These are phyloP conservation scores for Triplophysa dalaica DNA, from an alignment of 2,113 vertebrate genomes.

Conservation along the genomic window DNA sequence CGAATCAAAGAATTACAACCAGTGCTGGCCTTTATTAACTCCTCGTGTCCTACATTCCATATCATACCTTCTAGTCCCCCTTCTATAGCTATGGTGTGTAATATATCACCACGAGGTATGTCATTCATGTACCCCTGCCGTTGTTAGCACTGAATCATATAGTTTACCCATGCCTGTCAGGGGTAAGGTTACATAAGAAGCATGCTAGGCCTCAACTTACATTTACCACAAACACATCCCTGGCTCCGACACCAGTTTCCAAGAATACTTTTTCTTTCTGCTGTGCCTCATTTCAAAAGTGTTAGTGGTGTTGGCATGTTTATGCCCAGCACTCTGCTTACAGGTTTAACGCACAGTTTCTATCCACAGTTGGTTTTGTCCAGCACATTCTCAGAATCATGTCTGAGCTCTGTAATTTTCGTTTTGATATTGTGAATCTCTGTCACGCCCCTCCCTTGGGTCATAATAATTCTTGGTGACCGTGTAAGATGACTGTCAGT, in stretches of 20 bases:
- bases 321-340: slow-evolving; percentile 4
- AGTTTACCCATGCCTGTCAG: slow-evolving; percentile 36
- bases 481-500: neutral
- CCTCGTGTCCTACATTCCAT: slow-evolving; percentile 12
- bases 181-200: slow-evolving; percentile 55
- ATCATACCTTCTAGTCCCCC: slow-evolving; percentile 31
- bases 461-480: neutral
- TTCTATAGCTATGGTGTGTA: slow-evolving; percentile 22
- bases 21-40: slow-evolving; percentile 32
- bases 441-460: neutral
- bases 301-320: slow-evolving; percentile 22
- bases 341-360: slow-evolving; percentile 7
- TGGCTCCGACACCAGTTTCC: slow-evolving; percentile 55
- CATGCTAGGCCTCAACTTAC: slow-evolving; percentile 36
- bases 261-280: slow-evolving; percentile 52
- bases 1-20: neutral
- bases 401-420: neutral
- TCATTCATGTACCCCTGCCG: slow-evolving; percentile 29
- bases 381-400: slow-evolving; percentile 8
- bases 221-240: slow-evolving; percentile 48
- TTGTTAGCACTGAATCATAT: slow-evolving; percentile 56
- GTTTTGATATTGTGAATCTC: neutral
- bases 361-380: neutral
- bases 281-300: slow-evolving; percentile 34
- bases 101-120: slow-evolving; percentile 47